These are phyloP conservation scores for Steinernema khuongi DNA, from an alignment of 1,140 invertebrate genomes.

Conservation along the genomic window DNA sequence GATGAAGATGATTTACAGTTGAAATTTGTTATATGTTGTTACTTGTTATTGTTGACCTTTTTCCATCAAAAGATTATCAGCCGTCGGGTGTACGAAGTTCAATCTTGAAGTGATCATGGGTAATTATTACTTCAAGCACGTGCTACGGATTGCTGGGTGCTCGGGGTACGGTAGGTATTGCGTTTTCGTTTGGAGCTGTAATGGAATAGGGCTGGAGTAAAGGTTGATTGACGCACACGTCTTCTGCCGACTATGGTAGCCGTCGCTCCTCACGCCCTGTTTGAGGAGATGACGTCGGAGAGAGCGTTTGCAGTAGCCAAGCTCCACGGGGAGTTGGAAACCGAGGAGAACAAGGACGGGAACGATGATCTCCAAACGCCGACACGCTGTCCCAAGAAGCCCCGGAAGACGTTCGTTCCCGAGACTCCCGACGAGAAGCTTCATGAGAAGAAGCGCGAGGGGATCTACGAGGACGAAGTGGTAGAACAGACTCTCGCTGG, in stretches of 20 bases:
- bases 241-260: no score
- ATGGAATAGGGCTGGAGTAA: neutral
- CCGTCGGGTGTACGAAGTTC: neutral
- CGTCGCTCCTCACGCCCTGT: no score
- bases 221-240: no score
- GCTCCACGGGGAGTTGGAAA: neutral
- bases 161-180: neutral
- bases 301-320: neutral
- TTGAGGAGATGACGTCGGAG: neutral
- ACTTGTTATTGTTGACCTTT: neutral
- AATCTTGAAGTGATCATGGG: neutral
- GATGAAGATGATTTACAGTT: slow-evolving; percentile 1
- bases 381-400: neutral
- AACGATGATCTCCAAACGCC: neutral
- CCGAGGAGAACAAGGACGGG: neutral
- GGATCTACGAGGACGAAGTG: neutral
- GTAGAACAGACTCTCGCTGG: neutral
- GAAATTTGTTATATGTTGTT: neutral
- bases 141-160: no score
- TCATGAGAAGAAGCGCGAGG: neutral
- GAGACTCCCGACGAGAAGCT: neutral
- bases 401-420: neutral
- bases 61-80: neutral
- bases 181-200: neutral
- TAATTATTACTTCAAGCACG: neutral